phyloP scores from a whole-genome alignment of 1,140 invertebrate genomes.

The Pantala flavescens region DNA sequence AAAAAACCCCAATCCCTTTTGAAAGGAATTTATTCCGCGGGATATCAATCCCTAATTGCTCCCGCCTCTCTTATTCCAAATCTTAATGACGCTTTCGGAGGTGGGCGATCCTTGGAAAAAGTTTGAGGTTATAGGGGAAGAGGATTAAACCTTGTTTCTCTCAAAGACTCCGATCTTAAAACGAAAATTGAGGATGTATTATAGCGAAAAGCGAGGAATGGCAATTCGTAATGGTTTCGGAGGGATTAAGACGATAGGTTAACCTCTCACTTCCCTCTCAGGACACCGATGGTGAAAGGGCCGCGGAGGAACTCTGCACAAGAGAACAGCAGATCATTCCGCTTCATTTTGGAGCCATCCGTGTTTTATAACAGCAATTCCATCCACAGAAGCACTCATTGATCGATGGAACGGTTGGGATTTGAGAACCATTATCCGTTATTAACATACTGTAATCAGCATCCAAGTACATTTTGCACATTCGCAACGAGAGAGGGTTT shows the following conservation, averaged over 20 bases:
- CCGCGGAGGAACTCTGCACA: background rate
- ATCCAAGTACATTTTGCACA: too few relatives aligned
- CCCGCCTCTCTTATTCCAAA: background rate
- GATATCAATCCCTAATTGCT: constrained; percentile 1
- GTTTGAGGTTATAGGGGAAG: background rate
- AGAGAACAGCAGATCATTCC: background rate
- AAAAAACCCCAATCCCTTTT: too few relatives aligned
- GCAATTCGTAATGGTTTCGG: background rate
- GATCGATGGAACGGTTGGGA: too few relatives aligned
- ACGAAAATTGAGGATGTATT: background rate
- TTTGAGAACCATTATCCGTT: too few relatives aligned
- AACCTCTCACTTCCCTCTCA: background rate
- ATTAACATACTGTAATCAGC: too few relatives aligned
- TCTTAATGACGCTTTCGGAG: background rate
- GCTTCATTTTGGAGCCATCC: background rate
- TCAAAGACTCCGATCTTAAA: background rate
- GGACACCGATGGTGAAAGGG: constrained; percentile 2
- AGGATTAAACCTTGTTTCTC: background rate
- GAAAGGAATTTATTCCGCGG: background rate
- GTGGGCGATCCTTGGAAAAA: background rate
- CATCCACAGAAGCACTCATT: background rate
- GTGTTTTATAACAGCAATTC: background rate
- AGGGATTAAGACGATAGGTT: background rate
- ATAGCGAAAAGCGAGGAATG: background rate
- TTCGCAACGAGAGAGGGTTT: too few relatives aligned